Percentiles rank a stretch among this genome's conserved stretches.
Conservation (phyloP, 1,140 invertebrate genomes). For the Pseudomyrmex cubaensis region DNA sequence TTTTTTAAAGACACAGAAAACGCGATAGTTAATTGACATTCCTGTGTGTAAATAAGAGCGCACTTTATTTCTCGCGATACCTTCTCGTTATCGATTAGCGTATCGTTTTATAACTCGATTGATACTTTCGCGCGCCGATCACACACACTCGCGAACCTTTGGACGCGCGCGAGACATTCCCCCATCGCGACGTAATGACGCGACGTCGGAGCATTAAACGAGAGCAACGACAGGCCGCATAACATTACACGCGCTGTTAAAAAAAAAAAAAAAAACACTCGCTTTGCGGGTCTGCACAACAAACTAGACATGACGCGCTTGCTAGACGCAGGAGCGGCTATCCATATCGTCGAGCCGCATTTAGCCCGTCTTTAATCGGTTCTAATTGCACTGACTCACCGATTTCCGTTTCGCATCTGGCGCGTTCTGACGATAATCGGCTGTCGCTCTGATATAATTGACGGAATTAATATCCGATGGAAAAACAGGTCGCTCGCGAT, state of each 20-base stretch:
- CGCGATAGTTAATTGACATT: not conserved
- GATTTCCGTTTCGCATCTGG: conserved; percentile 51
- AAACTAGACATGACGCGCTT: conserved; percentile 50
- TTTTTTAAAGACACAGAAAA: not conserved
- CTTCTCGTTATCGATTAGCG: not conserved
- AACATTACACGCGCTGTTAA: too few species aligned
- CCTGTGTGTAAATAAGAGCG: not conserved
- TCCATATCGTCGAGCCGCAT: conserved; percentile 52
- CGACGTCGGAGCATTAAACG: not conserved
- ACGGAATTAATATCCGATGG: conserved; percentile 36
- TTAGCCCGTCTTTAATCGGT: conserved; percentile 60
- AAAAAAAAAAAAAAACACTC: too few species aligned
- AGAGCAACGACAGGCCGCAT: too few species aligned
- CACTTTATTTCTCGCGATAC: not conserved
- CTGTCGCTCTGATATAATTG: conserved; percentile 4
- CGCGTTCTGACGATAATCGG: not conserved
- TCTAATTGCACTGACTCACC: conserved; percentile 63
- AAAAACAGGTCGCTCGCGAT: not conserved
- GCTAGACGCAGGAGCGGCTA: conserved; percentile 25
- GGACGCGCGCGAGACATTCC: not conserved
- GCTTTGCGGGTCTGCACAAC: conserved; percentile 17
- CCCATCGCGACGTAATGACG: not conserved
- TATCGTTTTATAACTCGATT: not conserved
- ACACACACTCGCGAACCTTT: not conserved
- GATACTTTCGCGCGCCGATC: not conserved